Evolutionary conservation across 2,888 invertebrate species (phyloP), one percentile per base, ranked within the genome.

Genomic region (Nesidiocoris tenuis): DNA sequence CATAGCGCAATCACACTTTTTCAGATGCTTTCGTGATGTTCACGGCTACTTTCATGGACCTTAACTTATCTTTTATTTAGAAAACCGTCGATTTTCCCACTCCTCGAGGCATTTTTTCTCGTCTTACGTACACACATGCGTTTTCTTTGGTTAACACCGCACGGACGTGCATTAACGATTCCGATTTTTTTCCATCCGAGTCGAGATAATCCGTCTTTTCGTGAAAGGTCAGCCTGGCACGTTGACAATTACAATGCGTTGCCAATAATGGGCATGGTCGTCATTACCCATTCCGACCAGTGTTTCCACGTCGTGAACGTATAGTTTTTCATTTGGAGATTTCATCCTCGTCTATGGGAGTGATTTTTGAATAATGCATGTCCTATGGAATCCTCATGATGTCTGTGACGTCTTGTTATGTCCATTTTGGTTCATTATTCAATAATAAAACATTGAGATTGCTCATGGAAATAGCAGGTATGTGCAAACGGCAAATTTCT

Each of bases 1-100:
- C 70, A 57, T 57, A 57, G 25, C 23, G 57, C 70, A 59, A 59
- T 59, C 17, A 59, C 24, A 70, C 70, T 70, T 70, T 70, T 70
- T 70, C 70, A 16, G 57, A 24, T 25, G 39, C 39, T 39, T 39
- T 39, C 39, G 39, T 39, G 39, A 7, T 39, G 3, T 3, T 12
- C 12, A 7, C 12, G 3, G 39, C 39, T 7, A 39, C 39, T 39
- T 39, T 39, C 39, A 39, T 39, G 5, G 39, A 39, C 5, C 39
- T 12, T 7, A 39, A 39, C 39, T 39, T 39, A 39, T 39, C 39
- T 39, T 39, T 39, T 39, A 39, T 39, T 39, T 39, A 39, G 39
- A 39, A 39, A 39, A 39, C 12, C 39, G 12, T 39, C 39, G 3
- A 39, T 39, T 39, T 39, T 39, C 12, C 39, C 39, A 12, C 39